Evolutionary conservation across 2,797 vertebrate species (phyloP), one percentile per base, ranked within the genome.

Genomic region (Aulostomus chinensis): DNA sequence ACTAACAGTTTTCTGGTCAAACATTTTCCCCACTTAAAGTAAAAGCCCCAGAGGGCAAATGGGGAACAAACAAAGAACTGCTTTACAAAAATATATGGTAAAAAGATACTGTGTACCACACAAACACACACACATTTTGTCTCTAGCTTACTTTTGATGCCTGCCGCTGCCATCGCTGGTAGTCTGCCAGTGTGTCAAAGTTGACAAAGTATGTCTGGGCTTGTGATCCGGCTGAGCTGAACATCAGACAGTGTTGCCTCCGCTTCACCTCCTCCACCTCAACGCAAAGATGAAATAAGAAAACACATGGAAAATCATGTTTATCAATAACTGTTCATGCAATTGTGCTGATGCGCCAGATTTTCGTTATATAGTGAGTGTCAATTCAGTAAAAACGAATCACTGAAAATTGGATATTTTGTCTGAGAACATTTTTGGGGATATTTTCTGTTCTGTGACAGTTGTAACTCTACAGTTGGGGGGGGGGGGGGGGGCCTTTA

Each of bases 211-310:
- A 99, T 0, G 95, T 97, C 59, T 96, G 95, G 33, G 93, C 94
- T 57, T 96, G 96, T 3, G 94, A 91, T 57, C 96, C 96, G 0
- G 94, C 93, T 0, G 96, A 97, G 73, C 91, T 96, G 88, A 99
- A 97, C 68, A 94, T 93, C 38, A 99, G 91, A 3, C 94, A 95
- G 73, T 94, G 86, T 33, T 94, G 95, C 40, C 94, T 86, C 28
- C 96, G 89, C 55, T 93, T 96, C 73, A 96, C 88, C 77, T 98
- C 95, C 69, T 98, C 96, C 76, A 97, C 92, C 95, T 97, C 65
- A 10, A 60, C 3, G 71, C 26, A 58, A 57, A 45, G 10, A 61
- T 22, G 63, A 37, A 2, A 67, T 24, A 28, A 34, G 8, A 5
- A 57, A 21, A 35, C 29, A 47, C 20, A 10, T 1, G 3, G 16